A percentile compares a stretch with the other conserved stretches of the same genome.
Conservation (phyloP, 2,797 vertebrate genomes). For the Phalloptychus januarius region DNA sequence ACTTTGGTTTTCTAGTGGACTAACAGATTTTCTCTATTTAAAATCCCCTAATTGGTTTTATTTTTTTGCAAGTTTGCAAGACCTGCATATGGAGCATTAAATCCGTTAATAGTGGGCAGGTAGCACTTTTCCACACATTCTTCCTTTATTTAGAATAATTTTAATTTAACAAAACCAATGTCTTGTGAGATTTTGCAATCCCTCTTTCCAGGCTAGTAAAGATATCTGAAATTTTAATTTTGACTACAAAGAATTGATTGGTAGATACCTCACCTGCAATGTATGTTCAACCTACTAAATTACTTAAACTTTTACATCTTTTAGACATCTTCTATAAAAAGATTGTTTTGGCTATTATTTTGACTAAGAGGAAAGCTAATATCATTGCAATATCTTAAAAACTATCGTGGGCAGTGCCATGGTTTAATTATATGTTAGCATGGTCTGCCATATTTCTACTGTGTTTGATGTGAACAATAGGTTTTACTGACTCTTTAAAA, state of each 20-base stretch:
- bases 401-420: not conserved
- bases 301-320: not conserved
- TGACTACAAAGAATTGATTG: not conserved
- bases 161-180: too few relatives aligned
- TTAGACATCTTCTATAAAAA: too few relatives aligned
- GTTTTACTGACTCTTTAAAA: conserved; percentile 31
- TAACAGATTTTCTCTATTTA: not conserved
- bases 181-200: not conserved
- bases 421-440: not conserved
- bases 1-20: not conserved
- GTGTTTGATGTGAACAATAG: conserved; percentile 37
- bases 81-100: not conserved
- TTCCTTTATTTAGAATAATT: too few relatives aligned
- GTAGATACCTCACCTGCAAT: not conserved
- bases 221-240: not conserved
- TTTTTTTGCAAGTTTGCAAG: not conserved
- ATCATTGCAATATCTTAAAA: not conserved
- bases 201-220: not conserved
- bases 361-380: not conserved
- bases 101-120: too few relatives aligned
- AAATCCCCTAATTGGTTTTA: not conserved
- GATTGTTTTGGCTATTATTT: not conserved
- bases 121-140: too few relatives aligned
- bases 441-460: not conserved
- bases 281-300: not conserved